A percentile compares a stretch with the other conserved stretches of the same genome.
Evolutionary conservation across 2,888 invertebrate species (phyloP).

Genomic region (Ariolimax columbianus): DNA sequence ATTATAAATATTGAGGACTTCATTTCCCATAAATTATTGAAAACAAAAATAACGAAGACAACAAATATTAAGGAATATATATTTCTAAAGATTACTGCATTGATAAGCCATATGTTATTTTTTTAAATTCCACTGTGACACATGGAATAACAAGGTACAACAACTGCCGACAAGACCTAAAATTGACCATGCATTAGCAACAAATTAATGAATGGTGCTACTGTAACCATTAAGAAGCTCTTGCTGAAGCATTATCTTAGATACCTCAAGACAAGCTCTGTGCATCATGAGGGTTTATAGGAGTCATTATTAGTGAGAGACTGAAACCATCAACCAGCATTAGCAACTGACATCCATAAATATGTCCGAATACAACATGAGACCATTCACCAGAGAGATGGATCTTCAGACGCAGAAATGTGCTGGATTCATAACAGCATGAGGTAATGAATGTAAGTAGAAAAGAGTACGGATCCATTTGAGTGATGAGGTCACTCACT

Average conservation of each 20-base stretch:
- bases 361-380: conserved; percentile 9
- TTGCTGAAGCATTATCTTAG: background rate
- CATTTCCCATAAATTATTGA: background rate
- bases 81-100: background rate
- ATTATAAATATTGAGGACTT: background rate
- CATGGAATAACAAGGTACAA: background rate
- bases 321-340: conserved; percentile 2
- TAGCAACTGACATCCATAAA: conserved; percentile 1
- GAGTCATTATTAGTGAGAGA: conserved; percentile 3
- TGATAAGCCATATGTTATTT: background rate
- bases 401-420: conserved; percentile 6
- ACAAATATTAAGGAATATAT: background rate
- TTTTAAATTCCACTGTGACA: background rate
- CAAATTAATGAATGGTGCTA: background rate
- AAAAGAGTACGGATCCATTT: too few relatives aligned
- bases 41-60: background rate
- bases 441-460: too few relatives aligned
- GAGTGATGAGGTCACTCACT: too few relatives aligned
- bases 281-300: background rate
- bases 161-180: background rate
- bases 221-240: background rate
- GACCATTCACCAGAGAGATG: conserved; percentile 21
- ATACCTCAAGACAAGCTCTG: background rate
- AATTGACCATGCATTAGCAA: background rate
- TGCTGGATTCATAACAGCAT: too few relatives aligned